Evolutionary conservation across 92 coral and sea anemone genomes (phyloP), one percentile per base, ranked within the genome.

Genomic region (Chrysogorgia sp.): DNA sequence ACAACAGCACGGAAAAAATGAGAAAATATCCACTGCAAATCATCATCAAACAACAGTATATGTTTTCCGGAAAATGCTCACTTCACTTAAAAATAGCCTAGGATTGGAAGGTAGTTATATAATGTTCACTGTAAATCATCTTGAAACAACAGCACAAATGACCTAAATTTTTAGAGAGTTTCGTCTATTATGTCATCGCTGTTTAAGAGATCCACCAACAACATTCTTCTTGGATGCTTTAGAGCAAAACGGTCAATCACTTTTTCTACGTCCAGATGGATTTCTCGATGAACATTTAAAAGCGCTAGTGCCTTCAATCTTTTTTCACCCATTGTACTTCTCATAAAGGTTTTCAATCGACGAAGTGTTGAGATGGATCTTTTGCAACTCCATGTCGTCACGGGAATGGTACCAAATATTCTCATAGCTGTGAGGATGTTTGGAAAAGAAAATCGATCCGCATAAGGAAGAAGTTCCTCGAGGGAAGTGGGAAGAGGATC

Each of bases 261-360:
- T 40, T 41, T 63, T 15, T 77, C 76, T 25, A 65, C 41, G 76
- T 79, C 84, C 14, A 79, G 74, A 48, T 65, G 59, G 37, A 66
- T 79, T 63, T 79, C 71, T 25, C 76, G 84, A 63, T 78, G 75
- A 12, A 78, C 83, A 58, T 63, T 63, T 3, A 78, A 45, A 23
- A 79, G 76, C 24, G 84, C 68, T 34, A 80, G 74, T 50, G 84
- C 28, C 47, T 66, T 80, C 37, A 80, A 80, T 34, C 84, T 58
- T 50, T 67, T 67, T 55, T 80, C 66, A 14, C 84, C 84, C 84
- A 80, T 80, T 30, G 84, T 80, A 57, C 84, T 80, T 67, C 84
- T 40, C 77, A 52, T 47, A 33, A 49, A 80, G 26, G 77, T 80
- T 67, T 65, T 78, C 75, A 78, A 48, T 63, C 83, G 58, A 28